Base-by-base conservation (phyloP, 2,888 invertebrate species). In the Lasioglossum villosulum region DNA sequence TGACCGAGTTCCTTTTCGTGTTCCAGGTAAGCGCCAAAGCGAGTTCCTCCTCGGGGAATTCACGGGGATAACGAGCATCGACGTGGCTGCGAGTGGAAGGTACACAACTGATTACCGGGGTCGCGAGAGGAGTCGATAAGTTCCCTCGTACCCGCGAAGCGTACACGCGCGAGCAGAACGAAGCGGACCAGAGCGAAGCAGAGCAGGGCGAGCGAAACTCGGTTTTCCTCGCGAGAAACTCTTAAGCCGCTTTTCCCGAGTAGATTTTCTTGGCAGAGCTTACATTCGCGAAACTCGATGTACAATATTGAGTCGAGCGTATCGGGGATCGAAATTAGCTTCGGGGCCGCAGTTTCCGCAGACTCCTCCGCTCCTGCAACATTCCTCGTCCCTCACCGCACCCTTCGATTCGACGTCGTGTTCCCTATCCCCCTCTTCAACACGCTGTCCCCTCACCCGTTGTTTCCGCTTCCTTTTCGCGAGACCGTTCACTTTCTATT, bases 1-100 rank as follows among this genome's bases (percentile, higher is more conserved):
- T 86, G 59, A 83, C 66, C 12, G 42, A 68, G 45, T 59, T 39
- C 16, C 52, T n/a, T 72, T 39, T n/a, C 66, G 48, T 88, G 84
- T 89, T 88, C 12, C 89, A 89, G 89, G 89, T 89, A 85, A 89
- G 89, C 78, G 16, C 14, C n/a, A 30, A n/a, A 30, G 52, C 6
- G 45, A 30, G 34, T 30, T 30, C 52, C 56, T 19, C 34, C 42
- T 23, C 16, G 14, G 45, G 16, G 34, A 42, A 45, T 68, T 68
- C 68, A 34, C 2, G 14, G 34, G 73, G 66, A 79, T 78, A 68
- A 79, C 52, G 63, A 84, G 56, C 56, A 34, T 78, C 84, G 80
- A 59, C 78, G 52, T 30, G 78, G 78, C 71, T 34, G 48, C 39
- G 39, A 10, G 10, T 37, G 66, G 75, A 81, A 86, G 81, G 84